These are phyloP conservation scores for Suncus etruscus DNA, from an alignment of 2,113 vertebrate genomes.

Conservation along the genomic window DNA sequence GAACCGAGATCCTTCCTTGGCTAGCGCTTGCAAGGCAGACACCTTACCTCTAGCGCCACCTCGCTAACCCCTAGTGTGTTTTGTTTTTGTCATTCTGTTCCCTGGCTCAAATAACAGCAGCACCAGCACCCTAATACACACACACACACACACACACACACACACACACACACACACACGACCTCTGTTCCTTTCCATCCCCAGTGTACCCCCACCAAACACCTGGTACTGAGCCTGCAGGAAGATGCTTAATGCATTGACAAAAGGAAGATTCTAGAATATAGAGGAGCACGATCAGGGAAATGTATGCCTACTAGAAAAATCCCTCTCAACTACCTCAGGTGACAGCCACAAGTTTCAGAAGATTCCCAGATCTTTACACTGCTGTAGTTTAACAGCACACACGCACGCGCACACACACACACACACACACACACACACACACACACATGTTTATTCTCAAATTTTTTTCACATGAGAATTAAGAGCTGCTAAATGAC, in stretches of 20 bases:
- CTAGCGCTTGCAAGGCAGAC: no score
- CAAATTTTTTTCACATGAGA: slow-evolving; percentile 35
- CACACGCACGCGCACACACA: background rate
- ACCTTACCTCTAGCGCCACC: no score
- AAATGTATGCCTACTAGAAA: background rate
- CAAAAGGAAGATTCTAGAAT: slow-evolving; percentile 32
- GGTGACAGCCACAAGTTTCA: background rate
- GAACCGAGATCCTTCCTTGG: no score
- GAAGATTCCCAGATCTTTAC: slow-evolving; percentile 12
- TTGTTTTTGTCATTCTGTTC: no score
- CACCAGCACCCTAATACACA: no score
- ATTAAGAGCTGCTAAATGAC: slow-evolving; percentile 17
- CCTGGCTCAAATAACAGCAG: no score
- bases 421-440: no score
- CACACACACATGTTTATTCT: no score
- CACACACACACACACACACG: no score
- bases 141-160: no score
- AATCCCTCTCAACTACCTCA: background rate
- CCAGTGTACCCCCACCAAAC: background rate
- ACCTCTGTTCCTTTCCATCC: background rate
- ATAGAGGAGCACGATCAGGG: background rate
- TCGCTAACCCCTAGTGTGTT: no score
- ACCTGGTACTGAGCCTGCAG: background rate
- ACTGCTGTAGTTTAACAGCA: background rate
- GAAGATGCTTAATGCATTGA: slow-evolving; percentile 38